A percentile compares a stretch with the other conserved stretches of the same genome.
These are phyloP conservation scores for Platycercus adscitus DNA, from an alignment of 2,113 vertebrate genomes.

Conservation along the genomic window DNA sequence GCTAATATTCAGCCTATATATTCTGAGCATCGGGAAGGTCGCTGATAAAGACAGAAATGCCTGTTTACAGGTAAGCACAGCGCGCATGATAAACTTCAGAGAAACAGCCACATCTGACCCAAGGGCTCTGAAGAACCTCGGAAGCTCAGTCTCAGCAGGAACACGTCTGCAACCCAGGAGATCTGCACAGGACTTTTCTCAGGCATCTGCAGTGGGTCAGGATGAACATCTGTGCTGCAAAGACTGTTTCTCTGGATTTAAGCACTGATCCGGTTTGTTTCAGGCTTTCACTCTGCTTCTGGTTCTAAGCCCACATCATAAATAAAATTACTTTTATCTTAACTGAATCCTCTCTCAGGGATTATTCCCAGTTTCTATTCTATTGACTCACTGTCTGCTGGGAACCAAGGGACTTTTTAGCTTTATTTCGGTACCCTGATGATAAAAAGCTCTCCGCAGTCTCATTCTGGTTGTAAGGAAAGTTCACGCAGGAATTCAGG, in stretches of 20 bases:
- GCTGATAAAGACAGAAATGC: neutral
- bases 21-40: neutral
- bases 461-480: neutral
- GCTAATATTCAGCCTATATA: neutral
- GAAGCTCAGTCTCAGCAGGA: neutral
- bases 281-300: neutral
- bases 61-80: neutral
- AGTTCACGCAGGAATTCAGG: constrained; percentile 12
- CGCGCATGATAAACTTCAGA: neutral
- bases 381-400: neutral
- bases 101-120: neutral
- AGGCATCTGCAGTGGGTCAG: neutral
- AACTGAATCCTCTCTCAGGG: neutral
- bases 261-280: neutral
- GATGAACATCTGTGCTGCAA: neutral
- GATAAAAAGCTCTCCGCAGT: neutral
- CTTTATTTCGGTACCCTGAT: neutral
- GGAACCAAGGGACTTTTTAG: neutral
- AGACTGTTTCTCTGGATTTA: neutral
- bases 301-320: neutral
- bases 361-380: neutral
- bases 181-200: neutral
- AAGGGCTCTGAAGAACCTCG: neutral
- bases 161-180: neutral
- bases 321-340: neutral